These are phyloP conservation scores for Micropoecilia bifurca DNA, from an alignment of 2,797 vertebrate genomes.

Conservation along the genomic window DNA sequence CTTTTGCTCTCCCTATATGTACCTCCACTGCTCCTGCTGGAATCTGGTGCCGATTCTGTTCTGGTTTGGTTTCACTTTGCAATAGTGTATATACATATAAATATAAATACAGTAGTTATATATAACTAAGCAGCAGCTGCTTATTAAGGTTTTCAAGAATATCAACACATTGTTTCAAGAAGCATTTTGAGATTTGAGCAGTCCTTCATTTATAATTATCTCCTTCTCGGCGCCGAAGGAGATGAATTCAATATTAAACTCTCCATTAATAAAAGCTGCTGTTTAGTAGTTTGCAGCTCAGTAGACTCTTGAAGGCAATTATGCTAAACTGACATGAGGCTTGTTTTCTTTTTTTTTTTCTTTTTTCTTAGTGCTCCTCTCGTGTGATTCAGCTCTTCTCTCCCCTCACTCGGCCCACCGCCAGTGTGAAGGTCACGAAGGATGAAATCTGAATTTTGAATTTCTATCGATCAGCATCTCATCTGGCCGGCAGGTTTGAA, in stretches of 20 bases:
- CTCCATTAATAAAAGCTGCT: slow-evolving; percentile 66
- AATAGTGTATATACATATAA: background rate
- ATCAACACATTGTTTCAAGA: slow-evolving; percentile 26
- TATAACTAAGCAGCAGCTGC: background rate
- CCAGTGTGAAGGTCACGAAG: slow-evolving; percentile 69
- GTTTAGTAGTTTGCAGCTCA: slow-evolving; percentile 69
- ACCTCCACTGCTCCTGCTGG: background rate
- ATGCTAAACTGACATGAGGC: slow-evolving; percentile 56
- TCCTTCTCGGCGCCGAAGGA: slow-evolving; percentile 46
- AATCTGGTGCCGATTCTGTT: slow-evolving; percentile 8
- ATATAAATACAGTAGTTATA: background rate
- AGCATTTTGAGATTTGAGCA: slow-evolving; percentile 22
- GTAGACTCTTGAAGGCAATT: slow-evolving; percentile 74
- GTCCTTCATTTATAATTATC: slow-evolving; percentile 58
- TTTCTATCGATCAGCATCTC: slow-evolving; percentile 61
- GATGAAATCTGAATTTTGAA: slow-evolving; percentile 74
- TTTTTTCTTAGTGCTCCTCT: slow-evolving; percentile 31
- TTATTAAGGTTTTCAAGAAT: slow-evolving; percentile 25
- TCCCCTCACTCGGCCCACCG: slow-evolving; percentile 18
- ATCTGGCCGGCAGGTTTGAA: slow-evolving; percentile 41
- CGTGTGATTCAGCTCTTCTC: slow-evolving; percentile 30
- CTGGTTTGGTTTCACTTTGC: slow-evolving; percentile 26
- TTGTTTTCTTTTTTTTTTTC: slow-evolving; percentile 10
- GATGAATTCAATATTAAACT: slow-evolving; percentile 64
- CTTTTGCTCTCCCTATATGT: background rate